Conservation (phyloP, 2,797 vertebrate species). For the Morus bassanus region DNA sequence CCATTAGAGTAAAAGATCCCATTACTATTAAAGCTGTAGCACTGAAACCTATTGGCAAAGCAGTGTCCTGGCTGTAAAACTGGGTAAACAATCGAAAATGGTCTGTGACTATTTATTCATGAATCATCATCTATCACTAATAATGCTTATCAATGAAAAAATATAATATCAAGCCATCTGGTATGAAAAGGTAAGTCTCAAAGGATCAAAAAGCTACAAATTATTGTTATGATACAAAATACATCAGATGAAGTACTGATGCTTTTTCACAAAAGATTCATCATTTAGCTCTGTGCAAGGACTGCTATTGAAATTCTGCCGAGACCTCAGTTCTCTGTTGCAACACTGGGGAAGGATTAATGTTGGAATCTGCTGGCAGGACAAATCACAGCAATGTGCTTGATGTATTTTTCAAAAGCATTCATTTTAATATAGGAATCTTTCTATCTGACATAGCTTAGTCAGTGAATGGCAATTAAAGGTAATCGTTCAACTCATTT, state of each 20-base stretch:
- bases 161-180: not conserved
- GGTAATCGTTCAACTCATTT: slow-evolving; percentile 57
- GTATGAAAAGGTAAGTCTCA: not conserved
- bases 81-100: not conserved
- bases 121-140: not conserved
- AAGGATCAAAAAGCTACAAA: slow-evolving; percentile 1
- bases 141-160: not conserved
- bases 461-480: slow-evolving; percentile 56
- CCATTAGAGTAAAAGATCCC: not conserved
- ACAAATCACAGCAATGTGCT: slow-evolving; percentile 46
- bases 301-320: slow-evolving; percentile 46
- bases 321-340: slow-evolving; percentile 7
- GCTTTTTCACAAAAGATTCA: slow-evolving; percentile 15
- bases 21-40: not conserved
- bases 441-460: slow-evolving; percentile 42
- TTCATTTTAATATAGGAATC: slow-evolving; percentile 53
- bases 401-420: slow-evolving; percentile 70
- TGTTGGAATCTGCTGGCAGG: slow-evolving; percentile 47
- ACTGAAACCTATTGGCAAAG: not conserved
- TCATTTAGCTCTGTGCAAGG: slow-evolving; percentile 5
- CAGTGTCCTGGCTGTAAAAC: not conserved
- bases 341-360: slow-evolving; percentile 19
- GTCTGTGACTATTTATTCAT: not conserved
- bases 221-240: slow-evolving; percentile 9
- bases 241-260: not conserved